A percentile compares a stretch with the other conserved stretches of the same genome.
These are phyloP conservation scores for Xenus cinereus DNA, from an alignment of 2,113 vertebrate species.

Conservation along the genomic window DNA sequence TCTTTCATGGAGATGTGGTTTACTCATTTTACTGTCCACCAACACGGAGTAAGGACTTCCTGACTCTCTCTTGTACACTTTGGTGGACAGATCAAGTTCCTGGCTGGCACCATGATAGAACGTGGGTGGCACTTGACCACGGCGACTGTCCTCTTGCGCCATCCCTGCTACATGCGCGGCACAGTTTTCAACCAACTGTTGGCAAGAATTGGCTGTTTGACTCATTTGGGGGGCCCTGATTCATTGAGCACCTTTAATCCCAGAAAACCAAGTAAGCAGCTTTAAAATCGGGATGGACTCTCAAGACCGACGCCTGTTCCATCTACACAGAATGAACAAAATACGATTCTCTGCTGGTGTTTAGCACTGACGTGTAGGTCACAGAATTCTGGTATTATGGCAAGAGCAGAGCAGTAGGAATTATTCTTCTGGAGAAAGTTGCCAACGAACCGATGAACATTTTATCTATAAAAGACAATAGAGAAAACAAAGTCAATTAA, in stretches of 20 bases:
- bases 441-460: constrained; percentile 26
- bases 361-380: constrained; percentile 39
- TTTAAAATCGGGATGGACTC: constrained; percentile 18
- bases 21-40: constrained; percentile 88
- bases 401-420: constrained; percentile 47
- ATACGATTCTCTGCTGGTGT: constrained; percentile 26
- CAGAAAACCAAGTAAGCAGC: constrained; percentile 25
- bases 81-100: constrained; percentile 88
- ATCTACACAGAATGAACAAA: constrained; percentile 46
- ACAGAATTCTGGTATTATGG: constrained; percentile 37
- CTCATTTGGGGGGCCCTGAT: constrained; percentile 79
- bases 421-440: constrained; percentile 58
- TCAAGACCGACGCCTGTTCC: constrained; percentile 35
- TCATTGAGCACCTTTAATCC: constrained; percentile 60
- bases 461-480: constrained; percentile 67
- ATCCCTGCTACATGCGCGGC: constrained; percentile 82
- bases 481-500: constrained; percentile 12
- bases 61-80: constrained; percentile 89
- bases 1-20: constrained; percentile 77
- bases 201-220: constrained; percentile 80
- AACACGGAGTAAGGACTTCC: constrained; percentile 89
- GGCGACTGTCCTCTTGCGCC: constrained; percentile 89
- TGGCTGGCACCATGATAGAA: constrained; percentile 84
- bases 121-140: constrained; percentile 79
- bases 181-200: constrained; percentile 85